A percentile compares a stretch with the other conserved stretches of the same genome.
Evolutionary conservation across 2,888 invertebrate species (phyloP).

Genomic region (Terebella lapidaria): DNA sequence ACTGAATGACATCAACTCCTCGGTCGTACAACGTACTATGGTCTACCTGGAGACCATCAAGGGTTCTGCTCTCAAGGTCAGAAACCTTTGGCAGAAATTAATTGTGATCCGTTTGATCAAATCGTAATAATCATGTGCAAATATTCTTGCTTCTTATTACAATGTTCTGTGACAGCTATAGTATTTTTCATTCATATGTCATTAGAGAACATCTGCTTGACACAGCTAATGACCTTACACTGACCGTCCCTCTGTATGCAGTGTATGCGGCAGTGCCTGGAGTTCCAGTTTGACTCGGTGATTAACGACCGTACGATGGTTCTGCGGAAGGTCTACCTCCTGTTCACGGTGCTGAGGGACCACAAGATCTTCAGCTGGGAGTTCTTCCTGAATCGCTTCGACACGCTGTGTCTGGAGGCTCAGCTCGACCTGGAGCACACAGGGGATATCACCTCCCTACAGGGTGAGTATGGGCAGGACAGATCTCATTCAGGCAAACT

Average conservation of each 20-base stretch:
- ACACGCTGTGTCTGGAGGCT: conserved; percentile 90
- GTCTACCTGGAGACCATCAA: conserved; percentile 90
- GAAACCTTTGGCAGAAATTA: no score
- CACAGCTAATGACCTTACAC: no score
- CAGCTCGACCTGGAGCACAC: conserved; percentile 70
- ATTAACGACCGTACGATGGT: conserved; percentile 95
- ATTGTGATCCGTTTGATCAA: no score
- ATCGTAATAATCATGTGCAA: no score
- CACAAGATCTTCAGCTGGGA: conserved; percentile 90
- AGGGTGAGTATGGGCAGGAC: conserved; percentile 63
- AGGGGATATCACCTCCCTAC: conserved; percentile 76
- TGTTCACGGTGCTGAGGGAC: conserved; percentile 73
- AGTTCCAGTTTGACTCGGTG: conserved; percentile 96
- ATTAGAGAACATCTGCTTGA: no score
- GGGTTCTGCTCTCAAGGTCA: conserved; percentile 76
- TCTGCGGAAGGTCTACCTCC: conserved; percentile 86
- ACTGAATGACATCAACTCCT: conserved; percentile 91
- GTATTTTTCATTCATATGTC: background rate
- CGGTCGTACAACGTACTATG: conserved; percentile 89
- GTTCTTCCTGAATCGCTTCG: conserved; percentile 94
- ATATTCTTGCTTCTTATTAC: background rate
- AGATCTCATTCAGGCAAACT: no score
- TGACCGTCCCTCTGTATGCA: no score
- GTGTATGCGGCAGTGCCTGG: conserved; percentile 84
- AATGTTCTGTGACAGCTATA: background rate